Percentiles rank a stretch among this genome's conserved stretches.
Evolutionary conservation across 2,113 vertebrate genomes (phyloP).

Genomic region (Malurus cyaneus): DNA sequence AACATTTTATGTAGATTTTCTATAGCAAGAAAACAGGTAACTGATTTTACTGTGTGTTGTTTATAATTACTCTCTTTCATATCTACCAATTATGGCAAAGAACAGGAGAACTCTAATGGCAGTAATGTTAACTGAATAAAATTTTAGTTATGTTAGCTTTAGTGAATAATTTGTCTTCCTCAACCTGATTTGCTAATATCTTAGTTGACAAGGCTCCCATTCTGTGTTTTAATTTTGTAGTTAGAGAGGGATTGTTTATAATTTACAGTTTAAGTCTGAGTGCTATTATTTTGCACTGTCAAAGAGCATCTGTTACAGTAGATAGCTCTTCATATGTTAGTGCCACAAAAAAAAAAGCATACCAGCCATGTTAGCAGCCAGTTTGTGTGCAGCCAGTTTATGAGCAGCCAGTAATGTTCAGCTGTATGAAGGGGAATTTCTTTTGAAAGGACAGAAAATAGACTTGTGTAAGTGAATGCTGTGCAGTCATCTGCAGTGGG

Average conservation of each 20-base stretch:
- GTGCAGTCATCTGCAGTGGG: neutral
- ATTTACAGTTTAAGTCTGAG: conserved; percentile 65
- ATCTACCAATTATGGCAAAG: conserved; percentile 50
- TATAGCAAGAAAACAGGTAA: neutral
- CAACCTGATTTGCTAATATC: conserved; percentile 64
- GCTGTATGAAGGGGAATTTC: neutral
- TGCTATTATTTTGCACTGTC: conserved; percentile 64
- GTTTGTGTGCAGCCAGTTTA: neutral
- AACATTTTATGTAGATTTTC: neutral
- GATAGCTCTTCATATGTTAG: conserved; percentile 15
- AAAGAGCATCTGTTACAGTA: conserved; percentile 63
- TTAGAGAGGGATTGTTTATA: conserved; percentile 68
- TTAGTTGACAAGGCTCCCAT: conserved; percentile 60
- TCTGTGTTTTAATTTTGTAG: conserved; percentile 62
- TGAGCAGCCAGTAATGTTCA: neutral
- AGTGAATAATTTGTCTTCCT: conserved; percentile 68
- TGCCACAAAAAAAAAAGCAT: conserved; percentile 6
- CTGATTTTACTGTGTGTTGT: neutral
- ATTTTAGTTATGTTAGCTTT: conserved; percentile 52
- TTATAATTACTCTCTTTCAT: conserved; percentile 30
- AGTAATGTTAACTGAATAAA: conserved; percentile 43
- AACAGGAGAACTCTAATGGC: conserved; percentile 25
- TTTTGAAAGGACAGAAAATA: neutral
- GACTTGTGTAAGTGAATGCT: neutral
- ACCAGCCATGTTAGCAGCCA: neutral